Evolutionary conservation across 1,140 invertebrate genomes (phyloP).

Genomic region (Megathymus violae): DNA sequence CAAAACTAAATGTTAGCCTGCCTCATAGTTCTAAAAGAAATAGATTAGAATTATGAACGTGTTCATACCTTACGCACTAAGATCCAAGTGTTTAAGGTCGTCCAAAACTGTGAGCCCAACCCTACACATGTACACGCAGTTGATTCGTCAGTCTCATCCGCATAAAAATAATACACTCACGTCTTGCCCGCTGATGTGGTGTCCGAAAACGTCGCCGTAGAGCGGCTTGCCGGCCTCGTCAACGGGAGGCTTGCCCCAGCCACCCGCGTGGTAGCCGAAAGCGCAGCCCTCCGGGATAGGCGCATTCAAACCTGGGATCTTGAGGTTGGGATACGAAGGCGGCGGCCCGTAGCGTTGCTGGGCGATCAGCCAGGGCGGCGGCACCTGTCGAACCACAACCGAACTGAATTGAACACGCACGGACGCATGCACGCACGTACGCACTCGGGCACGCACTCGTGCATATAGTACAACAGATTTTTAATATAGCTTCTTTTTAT

Average conservation of each 20-base stretch:
- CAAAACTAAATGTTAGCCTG: neutral
- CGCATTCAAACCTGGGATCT: conserved; percentile 97
- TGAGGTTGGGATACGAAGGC: conserved; percentile 99
- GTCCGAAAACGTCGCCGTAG: conserved; percentile 99
- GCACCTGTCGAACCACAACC: conserved; percentile 83
- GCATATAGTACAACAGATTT: no score
- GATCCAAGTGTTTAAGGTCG: no score
- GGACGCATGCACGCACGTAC: no score
- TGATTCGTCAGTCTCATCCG: no score
- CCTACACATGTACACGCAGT: no score
- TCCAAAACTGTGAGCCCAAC: no score
- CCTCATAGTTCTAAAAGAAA: no score
- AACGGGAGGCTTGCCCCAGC: conserved; percentile 99
- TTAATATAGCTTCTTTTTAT: no score
- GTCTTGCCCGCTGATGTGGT: conserved; percentile 85
- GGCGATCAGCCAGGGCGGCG: conserved; percentile 99
- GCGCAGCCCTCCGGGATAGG: conserved; percentile 98
- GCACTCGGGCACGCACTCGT: no score
- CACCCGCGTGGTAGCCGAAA: conserved; percentile 99
- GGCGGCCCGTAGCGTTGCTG: conserved; percentile 99
- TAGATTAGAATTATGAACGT: no score
- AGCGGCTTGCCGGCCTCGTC: conserved; percentile 98
- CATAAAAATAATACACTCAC: conserved; percentile 78
- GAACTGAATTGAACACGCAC: no score
- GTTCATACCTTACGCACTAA: no score